Evolutionary conservation across 2,113 vertebrate genomes (phyloP).

Genomic region (Penelope pileata): DNA sequence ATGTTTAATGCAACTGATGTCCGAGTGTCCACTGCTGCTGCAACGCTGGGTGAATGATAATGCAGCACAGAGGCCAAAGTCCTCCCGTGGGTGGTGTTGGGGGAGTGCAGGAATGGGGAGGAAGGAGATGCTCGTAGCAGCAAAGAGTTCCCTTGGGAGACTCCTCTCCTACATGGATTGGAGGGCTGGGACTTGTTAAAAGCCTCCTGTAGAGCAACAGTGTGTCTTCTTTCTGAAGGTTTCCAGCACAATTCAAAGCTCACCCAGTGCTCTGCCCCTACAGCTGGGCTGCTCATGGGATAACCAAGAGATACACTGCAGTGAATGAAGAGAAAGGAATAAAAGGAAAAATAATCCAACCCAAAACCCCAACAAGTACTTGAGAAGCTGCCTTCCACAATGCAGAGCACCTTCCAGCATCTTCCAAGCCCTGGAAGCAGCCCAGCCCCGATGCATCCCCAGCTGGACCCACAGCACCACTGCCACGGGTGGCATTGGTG

Average conservation of each 20-base stretch:
- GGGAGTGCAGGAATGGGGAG: background rate
- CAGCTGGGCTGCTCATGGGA: background rate
- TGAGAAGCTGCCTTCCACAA: background rate
- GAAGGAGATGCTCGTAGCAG: background rate
- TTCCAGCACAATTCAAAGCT: background rate
- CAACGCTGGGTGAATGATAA: conserved; percentile 1
- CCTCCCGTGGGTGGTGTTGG: accelerated
- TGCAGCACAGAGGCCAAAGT: background rate
- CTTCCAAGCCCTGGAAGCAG: background rate
- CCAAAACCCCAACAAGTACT: background rate
- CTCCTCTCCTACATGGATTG: background rate
- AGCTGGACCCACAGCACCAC: background rate
- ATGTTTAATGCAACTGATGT: conserved; percentile 43
- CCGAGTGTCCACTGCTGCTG: background rate
- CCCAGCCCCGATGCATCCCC: background rate
- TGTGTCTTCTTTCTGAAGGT: background rate
- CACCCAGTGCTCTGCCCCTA: background rate
- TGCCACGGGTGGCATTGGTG: background rate
- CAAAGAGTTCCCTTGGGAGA: background rate
- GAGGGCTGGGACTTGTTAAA: background rate
- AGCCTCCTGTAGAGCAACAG: background rate
- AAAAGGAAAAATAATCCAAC: background rate
- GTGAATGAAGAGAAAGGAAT: background rate
- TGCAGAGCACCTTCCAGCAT: background rate
- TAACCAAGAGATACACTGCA: background rate